Percentiles rank a stretch among this genome's conserved stretches.
These are phyloP conservation scores for Graptemys geographica DNA, from an alignment of 2,797 vertebrate genomes.

Conservation along the genomic window DNA sequence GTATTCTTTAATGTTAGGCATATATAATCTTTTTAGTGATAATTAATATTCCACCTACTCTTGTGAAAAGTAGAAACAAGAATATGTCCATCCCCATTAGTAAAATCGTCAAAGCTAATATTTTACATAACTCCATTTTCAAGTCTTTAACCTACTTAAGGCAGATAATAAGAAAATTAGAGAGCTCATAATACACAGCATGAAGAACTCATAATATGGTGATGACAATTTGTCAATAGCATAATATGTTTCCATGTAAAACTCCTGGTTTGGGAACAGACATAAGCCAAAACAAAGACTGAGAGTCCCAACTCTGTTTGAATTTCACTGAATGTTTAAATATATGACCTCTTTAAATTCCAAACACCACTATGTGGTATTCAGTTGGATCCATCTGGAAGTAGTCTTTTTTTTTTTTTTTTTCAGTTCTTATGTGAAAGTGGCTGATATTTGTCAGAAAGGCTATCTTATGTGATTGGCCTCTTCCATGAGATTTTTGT, in stretches of 20 bases:
- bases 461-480: slow-evolving; percentile 26
- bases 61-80: background rate
- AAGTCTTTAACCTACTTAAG: background rate
- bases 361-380: background rate
- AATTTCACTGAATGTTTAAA: background rate
- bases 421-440: background rate
- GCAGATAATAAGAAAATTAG: background rate
- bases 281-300: background rate
- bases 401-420: background rate
- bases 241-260: background rate
- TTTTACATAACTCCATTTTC: background rate
- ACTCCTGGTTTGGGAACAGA: fast-evolving
- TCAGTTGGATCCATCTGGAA: background rate
- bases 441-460: slow-evolving; percentile 37
- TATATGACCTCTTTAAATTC: background rate
- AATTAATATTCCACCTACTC: background rate
- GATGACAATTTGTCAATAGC: background rate
- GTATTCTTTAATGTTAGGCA: background rate
- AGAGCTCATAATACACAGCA: background rate
- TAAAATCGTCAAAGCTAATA: background rate
- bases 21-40: background rate
- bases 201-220: background rate
- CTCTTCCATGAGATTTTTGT: slow-evolving; percentile 42
- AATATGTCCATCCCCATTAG: background rate
- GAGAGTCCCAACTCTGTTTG: background rate